phyloP scores from a whole-genome alignment of 2,113 vertebrate genomes.

The Spea multiplicata region DNA sequence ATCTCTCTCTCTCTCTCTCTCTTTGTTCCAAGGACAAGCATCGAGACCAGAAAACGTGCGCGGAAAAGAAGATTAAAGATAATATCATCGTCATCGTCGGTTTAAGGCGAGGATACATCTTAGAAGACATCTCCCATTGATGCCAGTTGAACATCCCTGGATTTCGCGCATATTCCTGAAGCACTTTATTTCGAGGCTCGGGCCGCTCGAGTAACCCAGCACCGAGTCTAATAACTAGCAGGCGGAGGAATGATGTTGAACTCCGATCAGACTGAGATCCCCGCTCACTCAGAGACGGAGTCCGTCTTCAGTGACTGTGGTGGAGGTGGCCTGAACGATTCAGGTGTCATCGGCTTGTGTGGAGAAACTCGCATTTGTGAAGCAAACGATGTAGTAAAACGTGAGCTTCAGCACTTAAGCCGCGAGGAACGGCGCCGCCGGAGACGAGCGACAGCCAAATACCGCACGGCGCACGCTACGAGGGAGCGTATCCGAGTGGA shows the following conservation, averaged over 20 bases:
- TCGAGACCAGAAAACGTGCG: slow-evolving; percentile 8
- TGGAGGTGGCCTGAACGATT: slow-evolving; percentile 40
- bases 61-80: slow-evolving; percentile 13
- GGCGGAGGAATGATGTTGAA: slow-evolving; percentile 66
- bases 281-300: slow-evolving; percentile 59
- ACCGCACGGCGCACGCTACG: slow-evolving; percentile 74
- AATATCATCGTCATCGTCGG: neutral
- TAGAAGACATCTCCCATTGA: neutral
- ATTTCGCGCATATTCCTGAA: neutral
- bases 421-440: slow-evolving; percentile 67
- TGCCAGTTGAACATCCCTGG: neutral
- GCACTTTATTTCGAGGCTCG: slow-evolving; percentile 38
- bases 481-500: slow-evolving; percentile 73
- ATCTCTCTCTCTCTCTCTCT: slow-evolving; percentile 30
- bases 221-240: neutral
- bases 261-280: slow-evolving; percentile 64
- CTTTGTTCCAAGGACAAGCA: slow-evolving; percentile 26
- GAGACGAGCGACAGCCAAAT: slow-evolving; percentile 69
- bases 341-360: neutral
- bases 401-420: slow-evolving; percentile 67
- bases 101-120: neutral
- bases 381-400: slow-evolving; percentile 56
- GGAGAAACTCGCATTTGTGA: slow-evolving; percentile 56
- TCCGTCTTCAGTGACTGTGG: slow-evolving; percentile 65
- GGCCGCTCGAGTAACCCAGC: neutral